Evolutionary conservation across 92 coral and sea anemone genomes (phyloP), one percentile per base, ranked within the genome.

Genomic region (Blastomussa wellsi): DNA sequence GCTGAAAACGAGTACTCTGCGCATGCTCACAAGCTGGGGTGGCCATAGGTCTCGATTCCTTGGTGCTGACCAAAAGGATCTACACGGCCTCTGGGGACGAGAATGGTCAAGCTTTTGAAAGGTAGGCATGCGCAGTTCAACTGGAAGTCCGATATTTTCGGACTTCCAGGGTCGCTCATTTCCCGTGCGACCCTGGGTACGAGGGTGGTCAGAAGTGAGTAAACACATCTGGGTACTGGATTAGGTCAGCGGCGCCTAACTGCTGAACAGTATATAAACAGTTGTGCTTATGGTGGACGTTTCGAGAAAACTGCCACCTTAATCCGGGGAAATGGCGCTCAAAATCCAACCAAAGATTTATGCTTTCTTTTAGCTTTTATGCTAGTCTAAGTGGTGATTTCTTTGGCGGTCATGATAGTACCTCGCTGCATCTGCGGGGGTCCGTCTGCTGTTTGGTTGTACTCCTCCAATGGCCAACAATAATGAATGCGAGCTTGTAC

Each of bases 231-330:
- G n/a, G n/a, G n/a, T n/a, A n/a, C n/a, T n/a, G n/a, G n/a, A n/a
- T n/a, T n/a, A n/a, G 49, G 86, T 72, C 86, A 82, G 86, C 86
- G 86, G 86, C 33, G 4, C 74, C 67, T 7, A 10, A 65, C 69
- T 31, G 35, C 62, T 28, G 51, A 24, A 37, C 22, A 29, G 41
- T 10, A 29, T 36, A 70, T 7, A 36, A 35, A 31, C 62, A 81
- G 33, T 37, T 68, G 85, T 51, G 41, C 31, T 44, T n/a, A 66
- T 62, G 53, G 20, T 19, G 83, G 52, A n/a, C 0, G 22, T 12
- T 22, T 68, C 42, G 29, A 35, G 48, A 48, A 49, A 48, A 36
- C 77, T 69, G 31, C 41, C 4, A 17, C 62, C 10, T 16, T 64
- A 44, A 65, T n/a, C 55, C 36, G 39, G 47, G 24, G 69, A 11